Conservation (phyloP, 2,888 invertebrate species). For the Cenopis cana region DNA sequence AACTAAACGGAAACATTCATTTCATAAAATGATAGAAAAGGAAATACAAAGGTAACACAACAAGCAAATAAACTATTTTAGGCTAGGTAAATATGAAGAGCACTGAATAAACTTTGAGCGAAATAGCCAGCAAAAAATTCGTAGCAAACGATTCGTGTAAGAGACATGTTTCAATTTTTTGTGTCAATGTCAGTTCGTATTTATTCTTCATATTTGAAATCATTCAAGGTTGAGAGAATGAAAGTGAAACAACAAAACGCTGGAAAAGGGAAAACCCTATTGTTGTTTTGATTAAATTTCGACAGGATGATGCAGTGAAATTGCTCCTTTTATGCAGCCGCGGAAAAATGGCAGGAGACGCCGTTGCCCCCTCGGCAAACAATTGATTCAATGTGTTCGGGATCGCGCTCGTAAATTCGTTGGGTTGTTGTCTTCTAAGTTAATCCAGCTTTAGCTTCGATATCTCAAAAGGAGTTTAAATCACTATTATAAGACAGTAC, state of each 20-base stretch:
- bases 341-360: constrained; percentile 59
- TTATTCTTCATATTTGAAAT: not conserved
- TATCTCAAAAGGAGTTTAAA: too few relatives aligned
- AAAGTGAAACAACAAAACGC: constrained; percentile 47
- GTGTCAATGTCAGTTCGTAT: not conserved
- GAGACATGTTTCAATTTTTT: too few relatives aligned
- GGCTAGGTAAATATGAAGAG: too few relatives aligned
- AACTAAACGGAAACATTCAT: not conserved
- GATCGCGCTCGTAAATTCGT: constrained; percentile 23
- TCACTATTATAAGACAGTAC: not conserved
- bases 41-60: not conserved
- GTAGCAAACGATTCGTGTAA: too few relatives aligned
- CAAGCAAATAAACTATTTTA: not conserved
- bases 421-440: not conserved
- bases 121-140: too few relatives aligned
- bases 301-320: constrained; percentile 66
- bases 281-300: constrained; percentile 83
- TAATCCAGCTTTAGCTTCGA: not conserved
- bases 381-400: constrained; percentile 27
- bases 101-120: too few relatives aligned
- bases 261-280: constrained; percentile 66
- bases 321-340: constrained; percentile 69
- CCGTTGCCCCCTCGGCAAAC: constrained; percentile 38
- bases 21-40: not conserved
- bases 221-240: constrained; percentile 53